Percentiles rank a stretch among this genome's conserved stretches.
These are phyloP conservation scores for Euzophera pinguis DNA, from an alignment of 2,888 invertebrate species.

Conservation along the genomic window DNA sequence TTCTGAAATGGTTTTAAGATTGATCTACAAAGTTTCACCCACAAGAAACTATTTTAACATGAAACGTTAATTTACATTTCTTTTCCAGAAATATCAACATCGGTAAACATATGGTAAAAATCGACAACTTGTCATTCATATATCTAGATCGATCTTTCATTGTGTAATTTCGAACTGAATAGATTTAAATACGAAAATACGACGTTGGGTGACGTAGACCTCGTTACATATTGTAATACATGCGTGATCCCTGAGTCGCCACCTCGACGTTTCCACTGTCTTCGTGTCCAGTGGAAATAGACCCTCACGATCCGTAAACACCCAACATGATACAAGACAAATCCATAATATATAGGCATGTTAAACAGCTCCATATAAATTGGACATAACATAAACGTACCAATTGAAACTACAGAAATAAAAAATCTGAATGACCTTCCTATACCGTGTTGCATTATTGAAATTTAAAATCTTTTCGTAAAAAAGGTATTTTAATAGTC, in stretches of 20 bases:
- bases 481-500: not conserved
- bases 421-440: conserved; percentile 56
- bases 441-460: conserved; percentile 48
- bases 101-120: conserved; percentile 4
- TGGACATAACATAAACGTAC: conserved; percentile 37
- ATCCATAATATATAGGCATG: conserved; percentile 10
- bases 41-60: not conserved
- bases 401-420: conserved; percentile 33
- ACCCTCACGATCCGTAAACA: conserved; percentile 31
- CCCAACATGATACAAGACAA: conserved; percentile 22
- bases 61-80: not conserved
- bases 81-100: conserved; percentile 11
- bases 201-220: conserved; percentile 45
- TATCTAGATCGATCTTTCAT: conserved; percentile 15
- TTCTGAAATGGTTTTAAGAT: too few species aligned
- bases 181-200: conserved; percentile 38
- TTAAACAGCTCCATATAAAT: conserved; percentile 33
- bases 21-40: not conserved
- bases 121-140: not conserved
- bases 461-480: conserved; percentile 30
- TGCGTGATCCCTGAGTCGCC: conserved; percentile 59
- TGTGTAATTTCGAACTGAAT: conserved; percentile 28
- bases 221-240: conserved; percentile 74
- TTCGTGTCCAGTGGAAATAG: conserved; percentile 37
- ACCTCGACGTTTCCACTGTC: conserved; percentile 44